Base-by-base conservation (phyloP, 2,888 invertebrate genomes). In the Nasonovia ribisnigri region DNA sequence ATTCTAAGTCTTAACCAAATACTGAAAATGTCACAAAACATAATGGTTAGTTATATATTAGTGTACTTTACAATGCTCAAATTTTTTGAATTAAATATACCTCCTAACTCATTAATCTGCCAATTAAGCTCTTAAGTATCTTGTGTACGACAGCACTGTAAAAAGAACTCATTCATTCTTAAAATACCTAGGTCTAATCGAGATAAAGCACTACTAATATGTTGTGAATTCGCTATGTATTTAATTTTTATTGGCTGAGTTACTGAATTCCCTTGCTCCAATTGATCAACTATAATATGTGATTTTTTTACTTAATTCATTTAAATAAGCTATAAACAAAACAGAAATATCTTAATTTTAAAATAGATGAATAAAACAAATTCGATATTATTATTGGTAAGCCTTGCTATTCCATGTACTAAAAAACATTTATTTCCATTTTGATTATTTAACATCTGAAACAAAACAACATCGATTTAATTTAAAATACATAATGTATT, bases 241-340 rank as follows among this genome's bases (percentile, higher is more conserved):
- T 84, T 84, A 8, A 84, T 42, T 84, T 84, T 84, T 84, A 84
- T 84, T 84, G 84, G 84, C 20, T 43, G 84, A 43, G 84, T n/a
- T 20, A 84, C 43, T 84, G 84, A 42, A 84, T 43, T 43, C 42
- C 84, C 84, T 84, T 84, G n/a, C 11, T 43, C 16, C 20, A 43
- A 24, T 84, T 43, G 43, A 42, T 20, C 24, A 24, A 84, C 43
- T 77, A 36, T 77, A 36, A 84, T n/a, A 24, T 84, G 84, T 1
- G 42, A 84, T n/a, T 43, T 24, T 42, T 43, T 42, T 10, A n/a
- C n/a, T n/a, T n/a, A n/a, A n/a, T n/a, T n/a, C n/a, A n/a, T n/a
- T n/a, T n/a, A n/a, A n/a, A n/a, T 84, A 24, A 3, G 20, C 42
- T 84, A 84, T 84, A 84, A 60, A 84, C 16, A n/a, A 77, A 77